Conservation (phyloP, 1,140 invertebrate species). For the Adelges cooleyi region DNA sequence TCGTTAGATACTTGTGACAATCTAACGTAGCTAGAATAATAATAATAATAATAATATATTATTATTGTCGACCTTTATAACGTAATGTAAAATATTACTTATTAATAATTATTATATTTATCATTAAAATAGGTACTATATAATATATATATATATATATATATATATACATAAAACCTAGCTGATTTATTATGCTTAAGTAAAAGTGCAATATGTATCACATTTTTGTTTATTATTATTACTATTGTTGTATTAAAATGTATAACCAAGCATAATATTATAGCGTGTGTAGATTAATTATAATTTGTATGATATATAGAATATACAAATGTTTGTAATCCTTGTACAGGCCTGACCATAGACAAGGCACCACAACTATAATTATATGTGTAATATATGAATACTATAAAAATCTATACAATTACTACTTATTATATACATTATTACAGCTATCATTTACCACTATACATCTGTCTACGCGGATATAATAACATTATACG, state of each 20-base stretch:
- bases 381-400: neutral
- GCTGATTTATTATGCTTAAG: neutral
- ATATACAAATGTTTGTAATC: too few relatives aligned
- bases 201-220: slow-evolving; percentile 20
- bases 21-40: slow-evolving; percentile 23
- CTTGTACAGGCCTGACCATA: slow-evolving; percentile 5
- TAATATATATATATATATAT: neutral
- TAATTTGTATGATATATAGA: slow-evolving; percentile 19
- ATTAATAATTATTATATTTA: too few relatives aligned
- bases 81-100: too few relatives aligned
- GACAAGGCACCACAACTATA: slow-evolving; percentile 14
- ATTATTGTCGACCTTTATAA: too few relatives aligned
- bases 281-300: slow-evolving; percentile 1
- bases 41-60: too few relatives aligned
- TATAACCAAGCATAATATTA: neutral
- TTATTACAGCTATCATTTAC: too few relatives aligned
- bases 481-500: too few relatives aligned
- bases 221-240: slow-evolving; percentile 20
- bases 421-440: too few relatives aligned
- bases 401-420: too few relatives aligned
- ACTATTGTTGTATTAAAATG: too few relatives aligned
- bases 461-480: too few relatives aligned
- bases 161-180: slow-evolving; percentile 1
- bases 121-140: too few relatives aligned
- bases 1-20: slow-evolving; percentile 26